phyloP scores from a whole-genome alignment of 2,113 vertebrate genomes.

The Felis catus region DNA sequence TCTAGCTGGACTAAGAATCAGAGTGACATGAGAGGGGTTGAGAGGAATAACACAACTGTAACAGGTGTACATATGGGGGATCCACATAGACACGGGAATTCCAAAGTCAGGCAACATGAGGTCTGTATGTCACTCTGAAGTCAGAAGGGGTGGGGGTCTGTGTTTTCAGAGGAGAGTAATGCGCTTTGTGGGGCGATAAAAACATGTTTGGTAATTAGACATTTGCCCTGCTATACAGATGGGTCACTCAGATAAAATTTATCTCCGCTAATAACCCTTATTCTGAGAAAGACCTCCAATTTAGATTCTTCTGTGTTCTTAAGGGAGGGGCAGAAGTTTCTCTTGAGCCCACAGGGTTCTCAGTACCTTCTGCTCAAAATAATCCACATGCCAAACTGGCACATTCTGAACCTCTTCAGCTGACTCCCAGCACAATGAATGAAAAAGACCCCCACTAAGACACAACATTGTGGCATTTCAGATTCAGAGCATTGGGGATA shows the following conservation, averaged over 20 bases:
- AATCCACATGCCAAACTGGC: background rate
- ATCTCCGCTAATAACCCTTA: background rate
- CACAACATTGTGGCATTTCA: background rate
- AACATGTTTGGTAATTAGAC: background rate
- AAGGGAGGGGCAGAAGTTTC: background rate
- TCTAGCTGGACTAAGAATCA: background rate
- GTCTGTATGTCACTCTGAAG: background rate
- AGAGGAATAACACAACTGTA: background rate
- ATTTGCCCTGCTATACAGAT: background rate
- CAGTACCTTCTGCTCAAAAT: background rate
- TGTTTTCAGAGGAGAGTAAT: background rate
- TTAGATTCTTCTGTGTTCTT: background rate
- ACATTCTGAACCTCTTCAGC: background rate
- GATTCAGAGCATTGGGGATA: background rate
- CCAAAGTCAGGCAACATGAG: background rate
- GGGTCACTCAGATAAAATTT: background rate
- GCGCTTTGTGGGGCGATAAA: background rate
- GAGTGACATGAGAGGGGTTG: background rate
- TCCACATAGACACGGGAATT: background rate
- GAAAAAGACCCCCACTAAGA: background rate
- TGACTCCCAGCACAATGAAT: background rate
- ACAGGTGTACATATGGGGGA: background rate
- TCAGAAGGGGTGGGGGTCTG: background rate
- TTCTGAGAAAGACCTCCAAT: background rate
- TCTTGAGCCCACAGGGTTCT: background rate